Evolutionary conservation across 2,888 invertebrate species (phyloP).

Genomic region (Lasioglossum lativentre): DNA sequence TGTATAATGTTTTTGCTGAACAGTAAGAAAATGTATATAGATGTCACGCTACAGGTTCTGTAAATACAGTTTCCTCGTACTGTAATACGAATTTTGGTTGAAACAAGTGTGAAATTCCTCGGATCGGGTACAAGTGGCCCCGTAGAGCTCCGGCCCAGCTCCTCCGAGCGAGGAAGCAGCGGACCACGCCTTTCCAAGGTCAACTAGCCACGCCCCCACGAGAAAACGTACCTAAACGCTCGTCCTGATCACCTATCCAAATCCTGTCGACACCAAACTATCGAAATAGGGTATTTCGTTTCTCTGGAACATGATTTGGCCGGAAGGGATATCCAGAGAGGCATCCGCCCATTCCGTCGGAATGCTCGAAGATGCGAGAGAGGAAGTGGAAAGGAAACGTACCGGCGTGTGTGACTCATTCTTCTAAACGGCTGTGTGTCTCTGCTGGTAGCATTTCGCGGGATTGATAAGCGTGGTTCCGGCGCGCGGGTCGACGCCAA

Average conservation of each 20-base stretch:
- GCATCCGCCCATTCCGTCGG: not conserved
- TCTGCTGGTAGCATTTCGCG: not conserved
- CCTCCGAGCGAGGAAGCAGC: not conserved
- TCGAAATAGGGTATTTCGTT: not conserved
- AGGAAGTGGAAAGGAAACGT: not conserved
- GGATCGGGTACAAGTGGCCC: not conserved
- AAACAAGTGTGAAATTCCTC: not conserved
- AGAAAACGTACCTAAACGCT: not conserved
- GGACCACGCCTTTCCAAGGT: not conserved
- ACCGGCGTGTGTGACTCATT: not conserved
- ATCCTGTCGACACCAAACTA: not conserved
- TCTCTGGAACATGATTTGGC: not conserved
- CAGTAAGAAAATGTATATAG: not conserved
- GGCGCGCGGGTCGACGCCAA: not conserved
- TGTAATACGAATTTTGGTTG: not conserved
- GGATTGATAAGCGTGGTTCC: slow-evolving; percentile 6
- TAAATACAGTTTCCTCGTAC: not conserved
- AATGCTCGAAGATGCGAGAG: not conserved
- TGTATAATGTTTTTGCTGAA: not conserved
- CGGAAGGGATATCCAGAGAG: no score
- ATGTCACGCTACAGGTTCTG: not conserved
- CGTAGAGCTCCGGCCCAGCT: not conserved
- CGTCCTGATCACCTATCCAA: not conserved
- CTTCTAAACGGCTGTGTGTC: not conserved
- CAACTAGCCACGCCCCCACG: not conserved